Percentiles rank a stretch among this genome's conserved stretches.
Evolutionary conservation across 1,140 invertebrate species (phyloP).

Genomic region (Andricus grossulariae): DNA sequence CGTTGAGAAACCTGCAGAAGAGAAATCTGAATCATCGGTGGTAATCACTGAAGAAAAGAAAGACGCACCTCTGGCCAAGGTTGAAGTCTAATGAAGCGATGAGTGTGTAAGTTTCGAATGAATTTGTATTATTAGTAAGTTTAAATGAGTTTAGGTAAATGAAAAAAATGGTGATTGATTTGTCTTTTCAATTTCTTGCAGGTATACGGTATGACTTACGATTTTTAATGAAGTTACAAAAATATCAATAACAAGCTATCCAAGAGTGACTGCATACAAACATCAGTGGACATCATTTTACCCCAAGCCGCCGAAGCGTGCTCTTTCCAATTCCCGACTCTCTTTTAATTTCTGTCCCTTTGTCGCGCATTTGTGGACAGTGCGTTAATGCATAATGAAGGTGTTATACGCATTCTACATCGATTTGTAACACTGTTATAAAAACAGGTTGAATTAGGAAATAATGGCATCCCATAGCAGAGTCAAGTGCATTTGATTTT

Average conservation of each 20-base stretch:
- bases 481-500: constrained; percentile 24
- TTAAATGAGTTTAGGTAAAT: background rate
- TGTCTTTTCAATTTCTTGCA: constrained; percentile 1
- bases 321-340: background rate
- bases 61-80: constrained; percentile 69
- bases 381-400: background rate
- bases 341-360: background rate
- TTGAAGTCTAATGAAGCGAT: constrained; percentile 66
- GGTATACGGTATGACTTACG: constrained; percentile 22
- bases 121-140: constrained; percentile 20
- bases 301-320: background rate
- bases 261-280: background rate
- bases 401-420: background rate
- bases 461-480: background rate
- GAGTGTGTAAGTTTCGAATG: constrained; percentile 49
- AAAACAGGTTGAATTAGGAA: constrained; percentile 6
- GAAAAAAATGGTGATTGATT: background rate
- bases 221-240: constrained; percentile 6
- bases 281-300: constrained; percentile 6
- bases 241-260: constrained; percentile 11
- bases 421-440: background rate
- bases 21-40: constrained; percentile 67
- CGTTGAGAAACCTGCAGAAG: constrained; percentile 53
- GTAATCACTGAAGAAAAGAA: constrained; percentile 67
- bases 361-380: background rate